Conservation (phyloP, 2,113 vertebrate species). For the Tenrec ecaudatus region DNA sequence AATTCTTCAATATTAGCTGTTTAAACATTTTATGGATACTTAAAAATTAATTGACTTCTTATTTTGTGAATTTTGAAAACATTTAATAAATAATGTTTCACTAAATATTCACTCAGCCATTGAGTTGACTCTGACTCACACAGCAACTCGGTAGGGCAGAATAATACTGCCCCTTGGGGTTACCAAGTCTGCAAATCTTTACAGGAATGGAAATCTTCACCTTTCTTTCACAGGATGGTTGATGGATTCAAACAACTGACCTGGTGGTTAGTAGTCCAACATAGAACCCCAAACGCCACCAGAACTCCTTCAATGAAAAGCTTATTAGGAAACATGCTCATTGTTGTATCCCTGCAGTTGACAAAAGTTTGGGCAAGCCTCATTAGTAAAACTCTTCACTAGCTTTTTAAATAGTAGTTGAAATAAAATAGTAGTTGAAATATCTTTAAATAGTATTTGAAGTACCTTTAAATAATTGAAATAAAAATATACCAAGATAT, state of each 20-base stretch:
- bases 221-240: too few species aligned
- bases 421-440: background rate
- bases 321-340: too few species aligned
- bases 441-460: background rate
- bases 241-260: too few species aligned
- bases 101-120: too few species aligned
- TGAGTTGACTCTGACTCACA: too few species aligned
- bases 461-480: background rate
- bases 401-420: background rate
- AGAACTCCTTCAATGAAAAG: too few species aligned
- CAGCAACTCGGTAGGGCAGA: too few species aligned
- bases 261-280: too few species aligned
- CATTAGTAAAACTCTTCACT: conserved; percentile 17
- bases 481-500: background rate
- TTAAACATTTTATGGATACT: conserved; percentile 16
- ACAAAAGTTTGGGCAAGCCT: background rate
- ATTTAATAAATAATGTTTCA: background rate
- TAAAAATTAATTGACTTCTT: background rate
- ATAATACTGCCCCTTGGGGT: too few species aligned
- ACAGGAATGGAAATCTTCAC: too few species aligned
- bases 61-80: background rate
- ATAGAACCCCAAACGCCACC: too few species aligned
- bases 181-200: too few species aligned
- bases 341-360: background rate
- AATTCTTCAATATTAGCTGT: background rate